A percentile compares a stretch with the other conserved stretches of the same genome.
phyloP scores from a whole-genome alignment of 2,113 vertebrate genomes.

The Egretta garzetta region DNA sequence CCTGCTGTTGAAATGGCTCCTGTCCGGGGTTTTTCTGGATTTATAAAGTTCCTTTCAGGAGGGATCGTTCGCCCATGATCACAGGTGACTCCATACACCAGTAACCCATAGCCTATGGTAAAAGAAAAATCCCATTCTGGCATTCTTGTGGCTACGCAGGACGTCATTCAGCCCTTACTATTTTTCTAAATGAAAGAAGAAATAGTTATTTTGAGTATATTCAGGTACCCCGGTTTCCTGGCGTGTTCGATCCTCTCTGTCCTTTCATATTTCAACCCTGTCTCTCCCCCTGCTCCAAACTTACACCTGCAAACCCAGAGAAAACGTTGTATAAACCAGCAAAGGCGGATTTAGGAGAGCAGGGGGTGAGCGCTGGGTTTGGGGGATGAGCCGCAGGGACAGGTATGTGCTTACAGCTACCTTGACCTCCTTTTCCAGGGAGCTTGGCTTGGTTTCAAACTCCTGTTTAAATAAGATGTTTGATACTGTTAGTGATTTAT shows the following conservation, averaged over 20 bases:
- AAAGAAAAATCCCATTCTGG: neutral
- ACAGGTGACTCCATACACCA: neutral
- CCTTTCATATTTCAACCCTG: rapidly evolving
- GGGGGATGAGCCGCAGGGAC: neutral
- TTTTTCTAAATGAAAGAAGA: neutral
- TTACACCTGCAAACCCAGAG: neutral
- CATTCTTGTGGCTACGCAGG: rapidly evolving
- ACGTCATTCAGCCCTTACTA: rapidly evolving
- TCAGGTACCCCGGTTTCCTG: neutral
- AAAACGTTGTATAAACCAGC: rapidly evolving
- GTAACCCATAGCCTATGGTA: no score
- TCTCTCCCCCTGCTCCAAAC: neutral
- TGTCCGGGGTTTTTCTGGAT: neutral
- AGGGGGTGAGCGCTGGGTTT: neutral
- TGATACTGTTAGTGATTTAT: neutral
- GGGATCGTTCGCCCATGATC: rapidly evolving
- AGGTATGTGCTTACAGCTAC: neutral
- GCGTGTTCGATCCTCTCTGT: rapidly evolving
- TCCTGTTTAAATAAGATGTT: neutral
- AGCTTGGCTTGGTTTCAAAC: neutral
- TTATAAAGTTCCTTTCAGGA: neutral
- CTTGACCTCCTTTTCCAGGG: neutral
- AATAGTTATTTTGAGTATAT: rapidly evolving
- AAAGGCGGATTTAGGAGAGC: neutral
- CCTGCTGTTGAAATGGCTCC: neutral